Percentiles rank a stretch among this genome's conserved stretches.
Conservation (phyloP, 2,797 vertebrate genomes). For the Botia almorhae region DNA sequence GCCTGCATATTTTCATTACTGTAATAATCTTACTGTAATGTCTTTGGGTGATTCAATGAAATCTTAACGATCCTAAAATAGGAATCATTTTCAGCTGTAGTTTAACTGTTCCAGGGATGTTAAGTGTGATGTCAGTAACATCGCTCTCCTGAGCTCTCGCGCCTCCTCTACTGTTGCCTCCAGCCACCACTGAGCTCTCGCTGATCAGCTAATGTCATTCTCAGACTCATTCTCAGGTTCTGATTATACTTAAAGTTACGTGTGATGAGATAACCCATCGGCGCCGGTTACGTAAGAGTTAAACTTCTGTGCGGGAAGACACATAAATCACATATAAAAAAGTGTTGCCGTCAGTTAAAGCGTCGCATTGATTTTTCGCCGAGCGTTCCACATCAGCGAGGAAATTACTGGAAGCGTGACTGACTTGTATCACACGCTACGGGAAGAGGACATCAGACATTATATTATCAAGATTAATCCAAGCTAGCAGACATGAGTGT, state of each 20-base stretch:
- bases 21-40: too few relatives aligned
- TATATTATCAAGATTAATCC: not conserved
- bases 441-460: not conserved
- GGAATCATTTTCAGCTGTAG: not conserved
- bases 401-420: constrained; percentile 1
- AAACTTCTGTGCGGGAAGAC: not conserved
- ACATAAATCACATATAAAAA: not conserved
- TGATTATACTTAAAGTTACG: constrained; percentile 31
- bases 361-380: constrained; percentile 32
- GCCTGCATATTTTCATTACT: too few relatives aligned
- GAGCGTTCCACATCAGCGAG: not conserved
- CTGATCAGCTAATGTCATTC: constrained; percentile 62
- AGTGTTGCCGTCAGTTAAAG: constrained; percentile 22
- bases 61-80: too few relatives aligned
- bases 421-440: not conserved
- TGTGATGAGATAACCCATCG: not conserved
- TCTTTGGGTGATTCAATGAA: not conserved
- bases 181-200: constrained; percentile 16
- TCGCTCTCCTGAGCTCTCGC: not conserved
- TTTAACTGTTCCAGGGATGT: not conserved
- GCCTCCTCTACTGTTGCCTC: constrained; percentile 17
- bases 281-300: constrained; percentile 48
- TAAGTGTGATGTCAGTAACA: not conserved
- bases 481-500: not conserved
- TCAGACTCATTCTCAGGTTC: constrained; percentile 25